phyloP scores from a whole-genome alignment of 2,888 invertebrate species.

The Amblyteles armatorius region DNA sequence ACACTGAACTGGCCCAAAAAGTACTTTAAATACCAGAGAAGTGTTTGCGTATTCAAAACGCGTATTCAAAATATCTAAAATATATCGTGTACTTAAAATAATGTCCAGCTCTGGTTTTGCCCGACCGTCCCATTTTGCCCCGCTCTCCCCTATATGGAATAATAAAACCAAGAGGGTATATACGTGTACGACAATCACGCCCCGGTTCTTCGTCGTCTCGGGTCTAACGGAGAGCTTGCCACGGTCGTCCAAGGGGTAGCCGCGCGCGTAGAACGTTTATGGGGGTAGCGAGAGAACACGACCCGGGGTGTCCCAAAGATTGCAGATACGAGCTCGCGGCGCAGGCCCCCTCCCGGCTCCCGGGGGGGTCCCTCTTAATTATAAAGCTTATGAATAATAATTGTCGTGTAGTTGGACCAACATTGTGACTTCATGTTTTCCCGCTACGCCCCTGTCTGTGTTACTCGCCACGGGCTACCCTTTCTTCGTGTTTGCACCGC shows the following conservation, averaged over 20 bases:
- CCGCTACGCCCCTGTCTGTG: slow-evolving; percentile 82
- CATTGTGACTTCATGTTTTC: slow-evolving; percentile 84
- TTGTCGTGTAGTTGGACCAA: slow-evolving; percentile 85
- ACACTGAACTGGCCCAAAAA: too few species aligned
- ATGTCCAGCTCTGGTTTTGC: too few species aligned
- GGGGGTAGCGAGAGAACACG: slow-evolving; percentile 40
- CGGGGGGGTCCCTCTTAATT: slow-evolving; percentile 80
- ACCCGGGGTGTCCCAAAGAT: slow-evolving; percentile 75
- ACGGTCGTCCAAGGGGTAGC: slow-evolving; percentile 31
- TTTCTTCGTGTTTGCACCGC: slow-evolving; percentile 79
- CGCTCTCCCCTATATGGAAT: background rate
- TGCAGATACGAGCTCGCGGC: slow-evolving; percentile 71
- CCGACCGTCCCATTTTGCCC: too few species aligned
- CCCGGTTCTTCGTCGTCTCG: slow-evolving; percentile 70
- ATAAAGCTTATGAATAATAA: slow-evolving; percentile 84
- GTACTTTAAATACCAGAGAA: too few species aligned
- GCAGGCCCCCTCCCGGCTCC: slow-evolving; percentile 44
- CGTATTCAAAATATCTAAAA: too few species aligned
- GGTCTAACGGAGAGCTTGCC: slow-evolving; percentile 25
- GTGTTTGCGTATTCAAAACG: too few species aligned
- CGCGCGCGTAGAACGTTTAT: slow-evolving; percentile 36
- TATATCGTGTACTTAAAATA: too few species aligned
- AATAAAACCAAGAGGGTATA: slow-evolving; percentile 47
- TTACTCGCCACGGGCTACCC: slow-evolving; percentile 79
- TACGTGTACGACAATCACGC: slow-evolving; percentile 61